Evolutionary conservation across 2,113 vertebrate genomes (phyloP).

Genomic region (Limnothrissa miodon): DNA sequence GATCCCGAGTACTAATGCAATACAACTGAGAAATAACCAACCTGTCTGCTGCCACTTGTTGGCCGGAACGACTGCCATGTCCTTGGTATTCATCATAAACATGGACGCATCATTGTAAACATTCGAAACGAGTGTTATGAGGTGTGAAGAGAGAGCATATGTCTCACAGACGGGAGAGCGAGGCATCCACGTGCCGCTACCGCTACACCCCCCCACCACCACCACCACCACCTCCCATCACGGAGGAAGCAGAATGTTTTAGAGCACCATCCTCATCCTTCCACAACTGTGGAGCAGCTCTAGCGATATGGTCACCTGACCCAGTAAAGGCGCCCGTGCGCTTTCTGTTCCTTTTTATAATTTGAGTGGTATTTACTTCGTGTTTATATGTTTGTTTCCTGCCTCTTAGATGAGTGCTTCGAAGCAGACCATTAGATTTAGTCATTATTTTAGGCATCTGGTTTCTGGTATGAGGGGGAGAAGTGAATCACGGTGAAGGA

Average conservation of each 20-base stretch:
- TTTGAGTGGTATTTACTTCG: neutral
- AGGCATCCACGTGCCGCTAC: neutral
- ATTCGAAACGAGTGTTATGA: neutral
- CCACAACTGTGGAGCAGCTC: neutral
- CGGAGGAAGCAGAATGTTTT: neutral
- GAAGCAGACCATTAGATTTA: neutral
- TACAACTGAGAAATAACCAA: neutral
- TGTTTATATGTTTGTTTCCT: neutral
- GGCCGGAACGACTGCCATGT: neutral
- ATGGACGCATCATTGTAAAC: neutral
- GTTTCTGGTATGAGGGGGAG: neutral
- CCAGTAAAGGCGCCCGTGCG: neutral
- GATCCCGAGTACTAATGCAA: neutral
- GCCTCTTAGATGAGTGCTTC: neutral
- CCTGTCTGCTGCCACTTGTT: neutral
- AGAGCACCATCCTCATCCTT: neutral
- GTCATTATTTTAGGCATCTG: slow-evolving; percentile 10
- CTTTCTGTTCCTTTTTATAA: neutral
- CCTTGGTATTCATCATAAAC: neutral
- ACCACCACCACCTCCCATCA: neutral
- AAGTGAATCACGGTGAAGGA: neutral
- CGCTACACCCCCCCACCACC: neutral
- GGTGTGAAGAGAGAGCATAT: neutral
- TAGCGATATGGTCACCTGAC: neutral
- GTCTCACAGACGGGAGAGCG: neutral